Evolutionary conservation across 2,888 invertebrate genomes (phyloP).

Genomic region (Harpalus rubripes): DNA sequence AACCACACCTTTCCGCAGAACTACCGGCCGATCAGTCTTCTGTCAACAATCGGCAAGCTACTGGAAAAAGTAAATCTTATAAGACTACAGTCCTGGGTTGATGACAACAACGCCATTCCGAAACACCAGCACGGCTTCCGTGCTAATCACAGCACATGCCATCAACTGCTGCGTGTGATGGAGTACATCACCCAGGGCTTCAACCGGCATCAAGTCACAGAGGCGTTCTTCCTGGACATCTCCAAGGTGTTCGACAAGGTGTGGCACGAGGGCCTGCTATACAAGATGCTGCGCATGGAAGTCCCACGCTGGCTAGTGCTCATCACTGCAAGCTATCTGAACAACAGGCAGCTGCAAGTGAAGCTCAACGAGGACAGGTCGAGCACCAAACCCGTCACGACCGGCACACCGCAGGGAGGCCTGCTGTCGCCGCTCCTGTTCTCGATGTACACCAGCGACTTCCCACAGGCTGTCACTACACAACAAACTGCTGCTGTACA

Average conservation of each 20-base stretch:
- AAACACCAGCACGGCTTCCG: conserved; percentile 71
- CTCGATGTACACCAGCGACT: neutral
- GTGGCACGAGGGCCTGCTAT: conserved; percentile 71
- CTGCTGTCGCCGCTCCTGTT: neutral
- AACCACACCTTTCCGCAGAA: conserved; percentile 63
- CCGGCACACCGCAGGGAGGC: neutral
- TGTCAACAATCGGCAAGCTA: conserved; percentile 68
- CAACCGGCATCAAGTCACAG: conserved; percentile 69
- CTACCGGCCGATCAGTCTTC: conserved; percentile 71
- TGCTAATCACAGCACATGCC: neutral
- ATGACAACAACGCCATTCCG: conserved; percentile 66
- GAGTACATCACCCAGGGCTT: conserved; percentile 69
- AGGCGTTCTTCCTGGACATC: conserved; percentile 71
- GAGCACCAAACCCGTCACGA: no score
- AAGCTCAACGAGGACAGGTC: no score
- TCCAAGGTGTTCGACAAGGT: conserved; percentile 72
- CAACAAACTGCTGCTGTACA: conserved; percentile 17
- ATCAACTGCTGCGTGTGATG: conserved; percentile 70
- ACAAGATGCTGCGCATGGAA: conserved; percentile 64
- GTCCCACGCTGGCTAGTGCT: neutral
- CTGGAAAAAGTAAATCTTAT: conserved; percentile 45
- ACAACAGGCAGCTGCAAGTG: neutral
- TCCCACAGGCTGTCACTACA: neutral
- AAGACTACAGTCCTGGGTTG: conserved; percentile 59
- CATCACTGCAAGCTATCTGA: conserved; percentile 54